Conservation (phyloP, 2,797 vertebrate species). For the Leucoraja ocellata region DNA sequence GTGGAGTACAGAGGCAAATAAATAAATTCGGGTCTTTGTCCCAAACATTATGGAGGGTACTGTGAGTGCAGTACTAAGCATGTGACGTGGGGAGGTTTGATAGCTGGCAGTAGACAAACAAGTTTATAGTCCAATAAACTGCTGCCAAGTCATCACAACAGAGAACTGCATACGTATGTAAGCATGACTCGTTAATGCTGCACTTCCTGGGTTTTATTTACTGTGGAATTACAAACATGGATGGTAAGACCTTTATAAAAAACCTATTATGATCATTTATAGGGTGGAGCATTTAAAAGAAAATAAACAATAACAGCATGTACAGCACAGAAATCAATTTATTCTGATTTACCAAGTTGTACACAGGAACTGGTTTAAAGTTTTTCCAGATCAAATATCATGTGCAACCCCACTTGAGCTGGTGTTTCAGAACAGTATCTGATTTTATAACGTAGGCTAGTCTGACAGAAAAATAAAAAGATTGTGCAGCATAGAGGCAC, state of each 20-base stretch:
- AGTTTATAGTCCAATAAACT: slow-evolving; percentile 30
- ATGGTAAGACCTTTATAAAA: slow-evolving; percentile 22
- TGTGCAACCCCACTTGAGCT: neutral
- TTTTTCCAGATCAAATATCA: neutral
- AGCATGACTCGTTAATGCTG: neutral
- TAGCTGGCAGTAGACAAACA: neutral
- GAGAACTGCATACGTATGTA: neutral
- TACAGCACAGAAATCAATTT: neutral
- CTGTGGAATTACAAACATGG: slow-evolving; percentile 34
- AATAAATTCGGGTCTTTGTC: too few relatives aligned
- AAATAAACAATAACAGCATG: neutral
- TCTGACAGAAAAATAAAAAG: neutral
- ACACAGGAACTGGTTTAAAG: neutral
- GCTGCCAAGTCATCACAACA: slow-evolving; percentile 18
- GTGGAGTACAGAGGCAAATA: too few relatives aligned
- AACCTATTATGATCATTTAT: neutral
- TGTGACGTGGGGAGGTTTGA: neutral
- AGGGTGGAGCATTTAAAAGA: neutral
- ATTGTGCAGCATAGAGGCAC: neutral
- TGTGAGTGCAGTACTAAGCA: slow-evolving; percentile 8
- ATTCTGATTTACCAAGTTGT: slow-evolving; percentile 10
- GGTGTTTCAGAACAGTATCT: neutral
- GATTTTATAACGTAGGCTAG: neutral
- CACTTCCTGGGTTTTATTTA: slow-evolving; percentile 6
- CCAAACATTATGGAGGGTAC: too few relatives aligned